Percentiles rank a stretch among this genome's conserved stretches.
Conservation (phyloP, 2,113 vertebrate genomes). For the Burhinus bistriatus region DNA sequence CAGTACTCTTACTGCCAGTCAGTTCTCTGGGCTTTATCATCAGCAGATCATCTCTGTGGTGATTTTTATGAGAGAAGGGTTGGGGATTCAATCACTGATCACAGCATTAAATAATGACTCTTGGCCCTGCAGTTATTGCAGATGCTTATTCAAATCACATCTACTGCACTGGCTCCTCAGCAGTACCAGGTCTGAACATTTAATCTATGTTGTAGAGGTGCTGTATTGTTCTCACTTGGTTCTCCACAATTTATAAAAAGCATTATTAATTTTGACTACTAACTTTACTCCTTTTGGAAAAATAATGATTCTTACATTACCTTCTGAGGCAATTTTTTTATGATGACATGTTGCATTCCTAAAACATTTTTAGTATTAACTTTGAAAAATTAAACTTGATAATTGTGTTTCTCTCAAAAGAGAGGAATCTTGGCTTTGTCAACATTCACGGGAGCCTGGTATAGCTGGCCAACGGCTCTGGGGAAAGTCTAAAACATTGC, state of each 20-base stretch:
- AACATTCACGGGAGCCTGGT: background rate
- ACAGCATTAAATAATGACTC: background rate
- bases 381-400: background rate
- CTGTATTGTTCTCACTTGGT: background rate
- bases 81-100: background rate
- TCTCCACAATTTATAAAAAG: background rate
- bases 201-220: background rate
- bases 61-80: background rate
- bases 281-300: background rate
- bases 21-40: too few species aligned
- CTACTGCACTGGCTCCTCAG: background rate
- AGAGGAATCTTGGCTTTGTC: background rate
- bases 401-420: background rate
- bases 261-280: background rate
- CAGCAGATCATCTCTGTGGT: background rate
- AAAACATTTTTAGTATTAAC: background rate
- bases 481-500: background rate
- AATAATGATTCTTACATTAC: background rate
- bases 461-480: background rate
- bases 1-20: background rate
- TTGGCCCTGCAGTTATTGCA: background rate
- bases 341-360: background rate
- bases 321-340: background rate
- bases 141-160: background rate
- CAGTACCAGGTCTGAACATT: background rate